Evolutionary conservation across 1,140 invertebrate species (phyloP), one percentile per base, ranked within the genome.

Genomic region (Halyomorpha halys): DNA sequence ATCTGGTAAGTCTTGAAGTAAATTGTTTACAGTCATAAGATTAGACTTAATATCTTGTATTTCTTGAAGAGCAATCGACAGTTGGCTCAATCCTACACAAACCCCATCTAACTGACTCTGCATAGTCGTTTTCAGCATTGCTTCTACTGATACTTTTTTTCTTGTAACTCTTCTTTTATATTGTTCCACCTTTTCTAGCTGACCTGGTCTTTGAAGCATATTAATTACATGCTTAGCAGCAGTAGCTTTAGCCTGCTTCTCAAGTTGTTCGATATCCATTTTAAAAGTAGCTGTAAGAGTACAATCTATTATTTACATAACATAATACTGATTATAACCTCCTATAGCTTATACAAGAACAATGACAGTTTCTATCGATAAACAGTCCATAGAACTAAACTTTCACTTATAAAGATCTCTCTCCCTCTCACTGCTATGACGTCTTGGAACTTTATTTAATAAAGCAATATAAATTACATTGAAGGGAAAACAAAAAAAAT

Each of bases 21-120:
- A 77, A 34, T 81, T 76, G 53, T 83, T 78, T 64, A 87, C 81
- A 66, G 81, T 80, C 68, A 80, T 76, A 60, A 86, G 73, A 68
- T 68, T 67, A 49, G 67, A 76, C 71, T 90, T 87, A 39, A 90
- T 83, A 44, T 82, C 77, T 62, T 80, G 75, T 8, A 97, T 87
- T 78, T 94, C 91, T 70, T 87, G 81, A 23, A 93, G 76, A 49
- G 91, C 89, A 30, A 82, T 81, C 69, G 91, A 83, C 16, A 99
- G 76, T 73, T 97, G 90, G 71, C 89, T 86, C n/a, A 99, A 81
- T 0, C 95, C 96, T 14, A 91, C 88, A 70, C 89, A 82, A 0
- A 98, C 95, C 0, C 94, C 95, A 78, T 99, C 96, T 45, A 99
- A 75, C 76, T 99, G 95, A 71, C 92, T 94, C 77, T 99, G 95